phyloP scores from a whole-genome alignment of 2,888 invertebrate species.

The Cataglyphis albicans region DNA sequence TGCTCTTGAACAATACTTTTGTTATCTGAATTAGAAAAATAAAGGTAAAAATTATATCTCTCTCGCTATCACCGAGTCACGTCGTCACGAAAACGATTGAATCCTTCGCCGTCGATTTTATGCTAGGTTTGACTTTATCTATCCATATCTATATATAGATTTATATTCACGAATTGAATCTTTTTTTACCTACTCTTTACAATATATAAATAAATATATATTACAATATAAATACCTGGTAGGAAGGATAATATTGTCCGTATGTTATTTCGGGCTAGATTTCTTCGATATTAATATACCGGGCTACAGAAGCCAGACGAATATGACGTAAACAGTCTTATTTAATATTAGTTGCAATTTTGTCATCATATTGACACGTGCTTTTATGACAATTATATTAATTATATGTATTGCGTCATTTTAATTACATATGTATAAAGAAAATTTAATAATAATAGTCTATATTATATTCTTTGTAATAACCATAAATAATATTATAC shows the following conservation, averaged over 20 bases:
- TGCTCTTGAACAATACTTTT: conserved; percentile 32
- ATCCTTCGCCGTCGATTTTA: not conserved
- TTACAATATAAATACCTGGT: conserved; percentile 5
- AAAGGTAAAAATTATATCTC: conserved; percentile 29
- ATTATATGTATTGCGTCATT: not conserved
- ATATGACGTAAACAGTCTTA: not conserved
- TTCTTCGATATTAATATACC: conserved; percentile 17
- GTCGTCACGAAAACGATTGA: conserved; percentile 33
- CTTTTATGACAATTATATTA: conserved; percentile 2
- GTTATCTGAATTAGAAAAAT: conserved; percentile 62
- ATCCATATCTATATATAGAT: not conserved
- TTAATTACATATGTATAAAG: not conserved
- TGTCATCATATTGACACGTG: not conserved
- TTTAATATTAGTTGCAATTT: conserved; percentile 25
- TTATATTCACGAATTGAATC: not conserved
- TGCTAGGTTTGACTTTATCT: not conserved
- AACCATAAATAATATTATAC: not conserved
- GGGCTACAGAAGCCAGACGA: not conserved
- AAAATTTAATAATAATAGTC: not conserved
- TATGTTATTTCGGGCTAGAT: not conserved
- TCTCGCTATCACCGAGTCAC: conserved; percentile 1
- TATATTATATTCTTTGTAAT: not conserved
- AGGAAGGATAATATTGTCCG: not conserved
- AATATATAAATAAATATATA: too few relatives aligned
- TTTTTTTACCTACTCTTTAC: not conserved